Evolutionary conservation across 2,113 vertebrate genomes (phyloP), one percentile per base, ranked within the genome.

Genomic region (Salvelinus alpinus): DNA sequence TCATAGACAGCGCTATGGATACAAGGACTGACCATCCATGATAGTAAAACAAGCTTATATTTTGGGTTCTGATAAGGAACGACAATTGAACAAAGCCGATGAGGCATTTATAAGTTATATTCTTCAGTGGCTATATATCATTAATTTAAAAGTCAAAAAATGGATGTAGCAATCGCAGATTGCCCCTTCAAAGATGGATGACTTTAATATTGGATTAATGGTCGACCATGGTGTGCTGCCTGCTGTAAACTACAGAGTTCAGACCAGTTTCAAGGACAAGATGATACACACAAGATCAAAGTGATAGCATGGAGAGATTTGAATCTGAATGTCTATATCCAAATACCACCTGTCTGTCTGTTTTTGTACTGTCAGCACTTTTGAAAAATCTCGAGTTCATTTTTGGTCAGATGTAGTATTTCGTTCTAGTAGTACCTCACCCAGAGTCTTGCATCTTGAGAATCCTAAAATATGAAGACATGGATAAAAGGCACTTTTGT

Each of bases 401-500:
- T 80, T 78, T 65, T 5, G 65, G 31, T 68, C 65, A 34, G 18
- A 87, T 88, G 84, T 73, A 83, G 79, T 54, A n/a, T 11, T 6
- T 18, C 9, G 7, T 87, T 79, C 75, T 60, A 75, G 18, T 4
- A 29, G 65, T 80, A 84, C 88, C 86, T 91, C 86, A 90, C 92
- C 92, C 88, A 72, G 57, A 92, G 91, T 91, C 90, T 86, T 72
- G 92, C 90, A 91, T 92, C 86, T 91, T 91, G 78, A 82, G 85
- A 91, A 89, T 80, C 87, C 70, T 86, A 88, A 92, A 86, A 93
- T 93, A 88, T 87, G 85, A 93, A 90, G 78, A 85, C 84, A 70
- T 38, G 84, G 91, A 92, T 92, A 91, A 93, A 92, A 93, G 85
- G 80, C 88, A 90, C 91, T 92, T 91, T 91, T 88, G 86, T 92